phyloP scores from a whole-genome alignment of 1,140 invertebrate genomes.

The Drosophila arizonae region DNA sequence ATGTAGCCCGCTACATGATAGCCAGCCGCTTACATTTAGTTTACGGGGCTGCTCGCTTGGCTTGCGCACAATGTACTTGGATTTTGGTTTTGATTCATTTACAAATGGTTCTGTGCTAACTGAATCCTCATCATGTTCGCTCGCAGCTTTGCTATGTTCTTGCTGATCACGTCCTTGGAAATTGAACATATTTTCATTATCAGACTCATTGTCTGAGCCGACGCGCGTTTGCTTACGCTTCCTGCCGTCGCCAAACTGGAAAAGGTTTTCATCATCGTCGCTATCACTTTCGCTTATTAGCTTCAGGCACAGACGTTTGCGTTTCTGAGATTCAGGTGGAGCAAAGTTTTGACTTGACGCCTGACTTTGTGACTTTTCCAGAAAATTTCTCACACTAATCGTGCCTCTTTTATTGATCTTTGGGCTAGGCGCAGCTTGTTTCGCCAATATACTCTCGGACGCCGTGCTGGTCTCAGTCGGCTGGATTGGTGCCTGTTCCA shows the following conservation, averaged over 20 bases:
- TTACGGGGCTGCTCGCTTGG: constrained; percentile 43
- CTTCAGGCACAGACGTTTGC: constrained; percentile 52
- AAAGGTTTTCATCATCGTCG: constrained; percentile 62
- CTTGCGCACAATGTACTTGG: constrained; percentile 57
- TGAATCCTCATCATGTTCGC: constrained; percentile 39
- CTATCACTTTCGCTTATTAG: constrained; percentile 56
- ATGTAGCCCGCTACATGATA: constrained; percentile 64
- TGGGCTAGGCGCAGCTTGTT: background rate
- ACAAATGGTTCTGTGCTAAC: constrained; percentile 45
- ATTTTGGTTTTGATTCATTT: constrained; percentile 16
- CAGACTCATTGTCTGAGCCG: constrained; percentile 16
- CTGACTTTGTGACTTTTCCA: constrained; percentile 49
- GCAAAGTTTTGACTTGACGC: constrained; percentile 1
- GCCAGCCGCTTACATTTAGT: constrained; percentile 60
- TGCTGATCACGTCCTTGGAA: constrained; percentile 18
- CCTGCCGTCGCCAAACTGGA: constrained; percentile 57
- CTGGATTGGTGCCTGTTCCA: background rate
- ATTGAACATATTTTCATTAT: constrained; percentile 42
- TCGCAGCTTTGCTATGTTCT: background rate
- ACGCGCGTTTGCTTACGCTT: constrained; percentile 9
- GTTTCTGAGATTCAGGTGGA: constrained; percentile 19
- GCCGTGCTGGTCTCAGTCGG: background rate
- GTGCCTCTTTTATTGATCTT: constrained; percentile 16
- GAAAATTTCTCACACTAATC: constrained; percentile 54
- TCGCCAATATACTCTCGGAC: background rate